Evolutionary conservation across 2,797 vertebrate species (phyloP), one percentile per base, ranked within the genome.

Genomic region (Darevskia nairensis): DNA sequence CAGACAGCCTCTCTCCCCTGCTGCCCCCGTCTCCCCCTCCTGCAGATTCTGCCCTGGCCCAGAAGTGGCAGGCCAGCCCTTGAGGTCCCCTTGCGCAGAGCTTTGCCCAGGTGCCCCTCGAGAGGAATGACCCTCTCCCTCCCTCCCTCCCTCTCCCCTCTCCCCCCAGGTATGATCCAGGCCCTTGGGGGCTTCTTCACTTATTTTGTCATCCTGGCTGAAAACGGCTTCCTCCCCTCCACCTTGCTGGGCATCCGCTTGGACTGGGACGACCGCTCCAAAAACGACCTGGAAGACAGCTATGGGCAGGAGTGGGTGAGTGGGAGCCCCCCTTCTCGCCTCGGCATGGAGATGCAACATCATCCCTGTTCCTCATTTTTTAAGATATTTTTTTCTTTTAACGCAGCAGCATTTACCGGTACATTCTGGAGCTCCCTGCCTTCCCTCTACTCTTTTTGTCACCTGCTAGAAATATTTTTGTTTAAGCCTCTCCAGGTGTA

Each of bases 131-230:
- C 21, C 35, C 8, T 1, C n/a, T n/a, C n/a, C n/a, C 41, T 77
- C 1, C 74, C 39, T 25, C 1, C 74, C 39, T 25, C 0, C 4
- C 82, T 78, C 29, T 3, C 69, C 2, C 69, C 11, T 35, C 71
- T 35, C 71, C 32, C 17, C 0, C 91, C 86, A 99, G 98, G 98
- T 75, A 99, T 99, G 98, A 98, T 99, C 94, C 98, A 99, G 92
- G 98, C 98, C 0, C 96, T 99, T 8, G 98, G 98, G 0, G 98
- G 98, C 0, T 99, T 99, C 95, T 99, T 99, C 88, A 97, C 98
- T 50, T 99, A 99, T 94, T 99, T 99, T 1, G 98, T 99, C 94
- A 98, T 99, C 96, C 97, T 99, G 98, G 98, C 98, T 3, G 98
- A 99, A 96, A 99, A 99, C 0, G 98, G 98, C 0, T 99, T 98